Base-by-base conservation (phyloP, 2,113 vertebrate genomes). In the Thunnus maccoyii region DNA sequence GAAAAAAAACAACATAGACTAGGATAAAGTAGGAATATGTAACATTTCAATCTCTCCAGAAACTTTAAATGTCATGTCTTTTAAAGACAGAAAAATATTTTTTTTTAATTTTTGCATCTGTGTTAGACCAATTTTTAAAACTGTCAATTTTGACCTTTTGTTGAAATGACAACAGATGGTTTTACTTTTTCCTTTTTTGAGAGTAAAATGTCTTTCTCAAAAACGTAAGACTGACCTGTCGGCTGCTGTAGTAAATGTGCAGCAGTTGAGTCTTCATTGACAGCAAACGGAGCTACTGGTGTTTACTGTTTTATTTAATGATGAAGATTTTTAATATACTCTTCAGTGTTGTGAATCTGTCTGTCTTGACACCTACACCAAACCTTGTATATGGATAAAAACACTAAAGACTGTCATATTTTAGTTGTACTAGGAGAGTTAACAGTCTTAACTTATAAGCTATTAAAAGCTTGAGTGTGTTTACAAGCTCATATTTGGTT, bases 401-500 rank as follows among this genome's bases (percentile, higher is more conserved):
- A 80, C 72, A 50, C 48, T 62, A 32, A 61, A 50, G 57, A 73
- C 65, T 51, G 51, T 41, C 3, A 0, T 65, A 46, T 70, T 54
- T 52, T 17, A 36, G 46, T 2, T 2, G 61, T 30, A 46, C 57
- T 48, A 47, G 14, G 10, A 61, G 56, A 52, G 22, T 47, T 20
- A 20, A 71, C 30, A 55, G 65, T 58, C 72, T 85, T 41, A 3
- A 64, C 9, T 52, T 64, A 20, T 3, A 54, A 30, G 22, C 76
- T 67, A 13, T 68, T 60, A 73, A 75, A 82, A 71, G 52, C 78
- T 25, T 66, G n/a, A 63, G 30, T 15, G 3, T 80, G 70, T 80
- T 69, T 65, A 83, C 5, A 25, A 87, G 84, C 57, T 78, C 16
- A 44, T 22, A 55, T 77, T 76, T 20, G 22, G 44, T 46, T 90